Conservation (phyloP, 2,888 invertebrate genomes). For the Pemphredon lugubris region DNA sequence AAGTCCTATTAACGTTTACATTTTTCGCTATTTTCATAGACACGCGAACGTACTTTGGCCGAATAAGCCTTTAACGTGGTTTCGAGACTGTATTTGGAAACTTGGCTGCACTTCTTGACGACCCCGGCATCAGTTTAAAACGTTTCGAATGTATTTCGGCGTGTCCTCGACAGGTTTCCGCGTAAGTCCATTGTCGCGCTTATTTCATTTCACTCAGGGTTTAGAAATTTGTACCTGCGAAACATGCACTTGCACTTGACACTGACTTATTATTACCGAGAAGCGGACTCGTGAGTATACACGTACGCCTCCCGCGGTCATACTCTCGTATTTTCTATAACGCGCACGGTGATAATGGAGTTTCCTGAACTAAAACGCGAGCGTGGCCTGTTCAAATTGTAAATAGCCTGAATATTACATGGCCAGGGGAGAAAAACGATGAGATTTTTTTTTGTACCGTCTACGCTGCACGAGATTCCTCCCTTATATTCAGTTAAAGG, state of each 20-base stretch:
- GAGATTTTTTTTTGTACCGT: slow-evolving; percentile 8
- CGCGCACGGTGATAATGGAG: slow-evolving; percentile 27
- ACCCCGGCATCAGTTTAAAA: neutral
- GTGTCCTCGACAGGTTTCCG: slow-evolving; percentile 26
- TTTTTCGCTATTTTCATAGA: no score
- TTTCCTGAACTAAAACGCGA: slow-evolving; percentile 11
- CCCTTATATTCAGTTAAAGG: slow-evolving; percentile 63
- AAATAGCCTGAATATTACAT: slow-evolving; percentile 45
- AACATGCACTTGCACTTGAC: slow-evolving; percentile 53
- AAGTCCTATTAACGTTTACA: no score
- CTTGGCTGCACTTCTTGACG: neutral
- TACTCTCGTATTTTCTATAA: slow-evolving; percentile 15
- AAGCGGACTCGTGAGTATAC: slow-evolving; percentile 8
- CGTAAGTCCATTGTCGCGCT: slow-evolving; percentile 16
- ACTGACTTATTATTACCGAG: slow-evolving; percentile 60
- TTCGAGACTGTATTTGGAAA: no score
- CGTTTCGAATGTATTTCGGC: slow-evolving; percentile 4
- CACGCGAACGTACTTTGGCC: no score
- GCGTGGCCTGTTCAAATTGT: slow-evolving; percentile 13
- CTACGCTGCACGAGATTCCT: slow-evolving; percentile 32
- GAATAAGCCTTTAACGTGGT: neutral
- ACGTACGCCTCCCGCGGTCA: slow-evolving; percentile 12
- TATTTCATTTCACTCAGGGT: slow-evolving; percentile 34
- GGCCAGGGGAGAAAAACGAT: slow-evolving; percentile 15
- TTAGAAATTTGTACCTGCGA: slow-evolving; percentile 54